Evolutionary conservation across 1,140 invertebrate species (phyloP), one percentile per base, ranked within the genome.

Genomic region (Araneus ventricosus): DNA sequence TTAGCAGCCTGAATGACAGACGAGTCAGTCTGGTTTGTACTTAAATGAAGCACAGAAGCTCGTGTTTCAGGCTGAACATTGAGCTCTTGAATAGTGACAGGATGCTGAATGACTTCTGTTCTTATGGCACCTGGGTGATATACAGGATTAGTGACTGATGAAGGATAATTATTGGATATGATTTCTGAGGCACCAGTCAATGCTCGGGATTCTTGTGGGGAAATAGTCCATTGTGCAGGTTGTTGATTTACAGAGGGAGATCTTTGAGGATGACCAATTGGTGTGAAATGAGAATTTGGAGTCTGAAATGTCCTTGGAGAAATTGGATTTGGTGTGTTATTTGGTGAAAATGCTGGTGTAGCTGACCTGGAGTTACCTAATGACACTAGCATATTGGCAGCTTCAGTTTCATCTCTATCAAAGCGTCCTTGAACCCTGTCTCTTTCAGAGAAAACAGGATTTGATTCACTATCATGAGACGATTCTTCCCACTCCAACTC

Each of bases 311-410:
- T 59, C 5, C 92, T 63, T 8, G 94, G 94, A 24, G 94, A 94
- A 34, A 94, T 93, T 10, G 92, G 92, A 67, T 93, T 90, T 5
- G 94, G 92, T 52, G 94, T 94, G 45, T 94, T 88, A 97, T 97
- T 94, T 34, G 97, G 98, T 70, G 97, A 98, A 95, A 97, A 98
- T 52, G 97, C 97, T 92, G 98, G 98, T 67, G 98, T 98, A 91
- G 97, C 97, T 88, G 98, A 98, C 93, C 98, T 80, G 7, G 98
- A 99, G 95, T 98, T 98, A 94, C 98, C 98, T 89, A 99, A 96
- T 20, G 98, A 99, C 90, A 99, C 98, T 84, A 99, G 96, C 98
- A 99, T 98, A 95, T 98, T 99, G 61, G 98, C 99, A 92, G 98
- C 99, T 96, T 99, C 98, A 10, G 98, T 99, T 96, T 99, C 98